Percentiles rank a stretch among this genome's conserved stretches.
Evolutionary conservation across 2,888 invertebrate species (phyloP).

Genomic region (Eilema depressum): DNA sequence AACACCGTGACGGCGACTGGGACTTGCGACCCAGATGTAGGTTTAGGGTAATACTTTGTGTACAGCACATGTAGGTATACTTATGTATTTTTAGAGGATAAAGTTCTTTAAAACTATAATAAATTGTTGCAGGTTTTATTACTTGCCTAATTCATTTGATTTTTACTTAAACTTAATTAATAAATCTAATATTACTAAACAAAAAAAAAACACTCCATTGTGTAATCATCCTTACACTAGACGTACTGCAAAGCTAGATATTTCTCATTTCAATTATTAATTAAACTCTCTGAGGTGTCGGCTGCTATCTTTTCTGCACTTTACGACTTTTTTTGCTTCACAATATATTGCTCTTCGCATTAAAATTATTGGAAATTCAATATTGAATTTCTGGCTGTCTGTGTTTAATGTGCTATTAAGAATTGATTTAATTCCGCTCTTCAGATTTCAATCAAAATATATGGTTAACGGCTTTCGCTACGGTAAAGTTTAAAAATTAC

Average conservation of each 20-base stretch:
- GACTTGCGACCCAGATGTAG: too few relatives aligned
- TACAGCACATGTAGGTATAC: too few relatives aligned
- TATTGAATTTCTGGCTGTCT: constrained; percentile 22
- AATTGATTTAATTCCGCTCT: constrained; percentile 12
- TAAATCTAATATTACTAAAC: constrained; percentile 14
- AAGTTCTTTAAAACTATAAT: too few relatives aligned
- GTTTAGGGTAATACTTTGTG: too few relatives aligned
- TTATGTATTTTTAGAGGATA: too few relatives aligned
- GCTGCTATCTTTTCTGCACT: constrained; percentile 17
- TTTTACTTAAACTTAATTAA: neutral
- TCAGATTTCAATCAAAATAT: constrained; percentile 2
- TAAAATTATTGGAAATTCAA: constrained; percentile 20
- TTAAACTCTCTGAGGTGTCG: constrained; percentile 34
- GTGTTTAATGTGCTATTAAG: constrained; percentile 10
- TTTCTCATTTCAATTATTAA: constrained; percentile 54
- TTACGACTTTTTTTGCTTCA: constrained; percentile 9
- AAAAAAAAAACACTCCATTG: constrained; percentile 16
- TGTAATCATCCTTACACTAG: constrained; percentile 29
- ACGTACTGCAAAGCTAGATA: constrained; percentile 25
- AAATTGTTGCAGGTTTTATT: too few relatives aligned
- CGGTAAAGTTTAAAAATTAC: neutral
- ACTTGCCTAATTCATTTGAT: too few relatives aligned
- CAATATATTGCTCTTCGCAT: constrained; percentile 3
- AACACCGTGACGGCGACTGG: too few relatives aligned
- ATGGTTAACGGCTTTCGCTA: neutral